Conservation (phyloP, 2,888 invertebrate genomes). For the Habrosyne pyritoides region DNA sequence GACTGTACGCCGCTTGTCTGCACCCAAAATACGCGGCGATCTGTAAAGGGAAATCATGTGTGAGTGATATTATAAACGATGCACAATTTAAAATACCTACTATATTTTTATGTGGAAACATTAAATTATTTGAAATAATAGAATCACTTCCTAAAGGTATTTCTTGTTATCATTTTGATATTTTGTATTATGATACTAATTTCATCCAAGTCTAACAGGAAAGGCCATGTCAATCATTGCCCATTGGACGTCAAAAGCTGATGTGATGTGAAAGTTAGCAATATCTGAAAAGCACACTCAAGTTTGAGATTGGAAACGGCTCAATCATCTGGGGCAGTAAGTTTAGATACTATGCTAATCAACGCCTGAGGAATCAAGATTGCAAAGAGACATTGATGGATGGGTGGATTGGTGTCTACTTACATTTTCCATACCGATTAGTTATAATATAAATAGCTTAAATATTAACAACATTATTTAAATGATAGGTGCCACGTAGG, state of each 20-base stretch:
- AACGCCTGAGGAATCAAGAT: not conserved
- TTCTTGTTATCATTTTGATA: too few relatives aligned
- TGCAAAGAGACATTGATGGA: conserved; percentile 5
- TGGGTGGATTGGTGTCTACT: too few relatives aligned
- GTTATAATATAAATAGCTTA: not conserved
- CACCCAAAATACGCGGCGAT: conserved; percentile 67
- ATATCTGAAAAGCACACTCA: not conserved
- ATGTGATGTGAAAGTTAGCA: not conserved
- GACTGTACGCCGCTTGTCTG: conserved; percentile 65
- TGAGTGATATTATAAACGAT: conserved; percentile 29
- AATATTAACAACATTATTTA: not conserved
- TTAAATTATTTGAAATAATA: not conserved
- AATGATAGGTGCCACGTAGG: not conserved
- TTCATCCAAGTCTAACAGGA: not conserved
- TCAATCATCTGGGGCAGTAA: conserved; percentile 1
- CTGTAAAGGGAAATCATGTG: conserved; percentile 54
- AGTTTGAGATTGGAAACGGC: conserved; percentile 1
- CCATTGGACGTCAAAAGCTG: not conserved
- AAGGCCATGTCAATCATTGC: not conserved
- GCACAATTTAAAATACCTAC: conserved; percentile 4
- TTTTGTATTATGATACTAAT: too few relatives aligned
- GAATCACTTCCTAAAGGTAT: too few relatives aligned
- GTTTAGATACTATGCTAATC: conserved; percentile 4
- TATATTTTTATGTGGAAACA: not conserved
- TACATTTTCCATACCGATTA: conserved; percentile 3